Base-by-base conservation (phyloP, 2,888 invertebrate species). In the Apoderus coryli region DNA sequence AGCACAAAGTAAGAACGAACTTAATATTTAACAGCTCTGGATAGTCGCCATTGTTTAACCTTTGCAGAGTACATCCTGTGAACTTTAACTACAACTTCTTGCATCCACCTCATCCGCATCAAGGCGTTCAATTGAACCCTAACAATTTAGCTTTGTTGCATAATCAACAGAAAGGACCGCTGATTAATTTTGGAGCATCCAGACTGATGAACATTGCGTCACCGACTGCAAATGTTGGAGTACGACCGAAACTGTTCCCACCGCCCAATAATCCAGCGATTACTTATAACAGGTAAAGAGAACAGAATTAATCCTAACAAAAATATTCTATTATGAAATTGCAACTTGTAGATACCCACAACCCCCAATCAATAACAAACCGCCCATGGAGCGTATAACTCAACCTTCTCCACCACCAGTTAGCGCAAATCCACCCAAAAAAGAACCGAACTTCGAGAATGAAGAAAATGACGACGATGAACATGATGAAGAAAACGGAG, bases 381-480 rank as follows among this genome's bases (percentile, higher is more conserved):
- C n/a, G n/a, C n/a, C n/a, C n/a, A n/a, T n/a, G n/a, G n/a, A n/a
- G n/a, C n/a, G n/a, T n/a, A n/a, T n/a, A n/a, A n/a, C n/a, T n/a
- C n/a, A n/a, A n/a, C n/a, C n/a, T n/a, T n/a, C n/a, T n/a, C n/a
- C n/a, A n/a, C n/a, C n/a, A n/a, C 29, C 7, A 16, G 14, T 14
- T 19, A n/a, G n/a, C 6, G 12, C 3, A 14, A n/a, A 29, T 10
- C 10, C 10, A 7, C 31, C 29, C 30, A 37, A 42, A 27, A 27
- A 36, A 23, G 31, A 36, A 14, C 31, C 32, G 10, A 34, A 35
- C 22, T 25, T 15, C 6, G 39, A 33, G 4, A 33, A 35, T 16
- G 38, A 34, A 14, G 38, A 38, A 16, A 31, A 39, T 7, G 39
- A 37, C 4, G 42, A 41, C 3, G 42, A 42, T 16, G 37, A 38